Conservation (phyloP, 2,797 vertebrate genomes). For the Dipus sagitta region DNA sequence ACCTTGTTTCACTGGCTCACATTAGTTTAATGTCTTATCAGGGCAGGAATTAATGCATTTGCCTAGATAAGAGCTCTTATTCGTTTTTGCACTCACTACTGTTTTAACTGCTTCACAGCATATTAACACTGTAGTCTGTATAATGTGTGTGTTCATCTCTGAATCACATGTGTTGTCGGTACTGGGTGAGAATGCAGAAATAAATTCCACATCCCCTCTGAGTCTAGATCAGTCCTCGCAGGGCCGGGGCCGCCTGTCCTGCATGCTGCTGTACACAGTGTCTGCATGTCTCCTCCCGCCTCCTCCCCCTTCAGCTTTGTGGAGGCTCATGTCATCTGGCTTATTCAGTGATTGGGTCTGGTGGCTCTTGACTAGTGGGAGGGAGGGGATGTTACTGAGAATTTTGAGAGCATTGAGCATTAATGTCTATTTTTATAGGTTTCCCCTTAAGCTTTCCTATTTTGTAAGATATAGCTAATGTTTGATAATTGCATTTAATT, state of each 20-base stretch:
- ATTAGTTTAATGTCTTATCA: conserved; percentile 33
- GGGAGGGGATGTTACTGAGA: background rate
- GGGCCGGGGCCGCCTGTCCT: background rate
- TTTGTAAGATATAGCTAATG: conserved; percentile 26
- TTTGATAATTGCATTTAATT: conserved; percentile 39
- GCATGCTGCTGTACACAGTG: background rate
- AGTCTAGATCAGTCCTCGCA: background rate
- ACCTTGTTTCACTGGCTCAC: conserved; percentile 50
- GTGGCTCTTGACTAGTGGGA: background rate
- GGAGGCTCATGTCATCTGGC: background rate
- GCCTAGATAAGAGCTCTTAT: conserved; percentile 10
- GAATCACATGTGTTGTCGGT: background rate
- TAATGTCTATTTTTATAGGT: background rate
- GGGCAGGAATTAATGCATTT: conserved; percentile 42
- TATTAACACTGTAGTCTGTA: background rate
- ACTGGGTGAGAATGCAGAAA: background rate
- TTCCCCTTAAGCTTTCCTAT: background rate
- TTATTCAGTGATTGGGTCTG: background rate
- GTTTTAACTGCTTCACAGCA: conserved; percentile 38
- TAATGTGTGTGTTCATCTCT: background rate
- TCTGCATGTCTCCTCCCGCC: background rate
- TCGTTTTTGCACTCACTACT: background rate
- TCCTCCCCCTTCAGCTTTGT: background rate
- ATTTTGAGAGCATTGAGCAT: background rate
- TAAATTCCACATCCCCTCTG: background rate